Conservation (phyloP, 2,888 invertebrate genomes). For the Cheiracanthium punctorium region DNA sequence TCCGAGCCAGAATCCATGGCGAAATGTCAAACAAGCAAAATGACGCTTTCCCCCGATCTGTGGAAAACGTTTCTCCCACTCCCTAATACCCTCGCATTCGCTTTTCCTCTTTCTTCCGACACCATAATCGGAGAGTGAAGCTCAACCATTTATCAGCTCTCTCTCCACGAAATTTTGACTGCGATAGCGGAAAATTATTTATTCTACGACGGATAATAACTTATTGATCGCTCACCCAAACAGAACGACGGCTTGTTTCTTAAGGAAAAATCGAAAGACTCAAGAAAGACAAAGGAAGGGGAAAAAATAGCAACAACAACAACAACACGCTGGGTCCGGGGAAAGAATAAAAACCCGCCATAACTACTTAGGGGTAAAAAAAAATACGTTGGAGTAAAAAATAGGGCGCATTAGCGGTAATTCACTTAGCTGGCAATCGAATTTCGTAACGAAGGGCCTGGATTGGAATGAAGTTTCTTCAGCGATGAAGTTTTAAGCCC, state of each 20-base stretch:
- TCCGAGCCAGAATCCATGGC: background rate
- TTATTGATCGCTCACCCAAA: constrained; percentile 59
- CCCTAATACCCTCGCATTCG: background rate
- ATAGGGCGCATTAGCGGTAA: constrained; percentile 63
- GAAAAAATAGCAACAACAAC: no score
- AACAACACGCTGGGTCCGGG: background rate
- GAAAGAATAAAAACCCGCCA: constrained; percentile 20
- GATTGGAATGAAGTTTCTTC: constrained; percentile 64
- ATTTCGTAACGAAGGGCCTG: constrained; percentile 56
- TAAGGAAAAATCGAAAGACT: constrained; percentile 12
- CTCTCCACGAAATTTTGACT: constrained; percentile 40
- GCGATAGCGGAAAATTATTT: constrained; percentile 59
- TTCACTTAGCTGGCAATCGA: constrained; percentile 67
- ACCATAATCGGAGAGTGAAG: background rate
- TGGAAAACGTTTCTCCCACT: background rate
- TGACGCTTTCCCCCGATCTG: background rate
- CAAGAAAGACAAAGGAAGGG: background rate
- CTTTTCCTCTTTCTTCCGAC: background rate
- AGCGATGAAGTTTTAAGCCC: constrained; percentile 65
- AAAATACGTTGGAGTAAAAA: constrained; percentile 37
- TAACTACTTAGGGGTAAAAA: constrained; percentile 51
- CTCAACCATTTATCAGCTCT: constrained; percentile 3
- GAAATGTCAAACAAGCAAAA: constrained; percentile 4
- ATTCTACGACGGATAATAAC: constrained; percentile 64
- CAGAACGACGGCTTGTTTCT: constrained; percentile 60